These are phyloP conservation scores for Melanchra persicariae DNA, from an alignment of 2,888 invertebrate species.

Conservation along the genomic window DNA sequence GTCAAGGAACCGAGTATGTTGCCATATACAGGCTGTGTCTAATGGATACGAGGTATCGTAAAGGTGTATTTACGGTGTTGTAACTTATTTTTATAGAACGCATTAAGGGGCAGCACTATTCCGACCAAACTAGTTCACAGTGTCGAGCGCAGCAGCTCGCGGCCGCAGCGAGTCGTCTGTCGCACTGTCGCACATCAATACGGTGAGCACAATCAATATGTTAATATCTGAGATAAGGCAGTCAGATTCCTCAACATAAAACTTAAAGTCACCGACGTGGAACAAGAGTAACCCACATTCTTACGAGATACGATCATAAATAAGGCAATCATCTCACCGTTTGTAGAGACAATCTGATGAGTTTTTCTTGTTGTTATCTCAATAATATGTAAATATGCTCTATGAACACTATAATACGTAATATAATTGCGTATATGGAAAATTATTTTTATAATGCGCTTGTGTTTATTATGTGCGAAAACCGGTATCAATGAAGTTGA, in stretches of 20 bases:
- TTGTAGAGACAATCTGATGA: constrained; percentile 75
- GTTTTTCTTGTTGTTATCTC: constrained; percentile 75
- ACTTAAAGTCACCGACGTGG: constrained; percentile 80
- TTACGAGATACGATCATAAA: constrained; percentile 83
- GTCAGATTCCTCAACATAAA: constrained; percentile 84
- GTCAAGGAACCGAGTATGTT: constrained; percentile 70
- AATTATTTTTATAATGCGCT: constrained; percentile 44
- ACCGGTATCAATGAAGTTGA: constrained; percentile 42
- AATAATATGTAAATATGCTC: constrained; percentile 58
- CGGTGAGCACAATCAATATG: constrained; percentile 88
- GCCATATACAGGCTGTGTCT: constrained; percentile 70
- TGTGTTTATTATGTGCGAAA: constrained; percentile 55
- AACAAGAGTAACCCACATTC: constrained; percentile 85
- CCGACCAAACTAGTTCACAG: constrained; percentile 76
- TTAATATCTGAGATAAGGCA: constrained; percentile 88
- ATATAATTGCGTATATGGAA: constrained; percentile 41
- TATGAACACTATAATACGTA: constrained; percentile 33
- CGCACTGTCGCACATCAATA: constrained; percentile 86
- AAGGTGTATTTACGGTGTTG: constrained; percentile 79
- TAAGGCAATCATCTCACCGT: constrained; percentile 75
- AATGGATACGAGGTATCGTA: constrained; percentile 76
- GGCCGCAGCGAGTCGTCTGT: constrained; percentile 75
- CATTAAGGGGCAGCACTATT: constrained; percentile 76
- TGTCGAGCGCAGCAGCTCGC: constrained; percentile 66
- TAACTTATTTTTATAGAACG: constrained; percentile 78